Percentiles rank a stretch among this genome's conserved stretches.
These are phyloP conservation scores for Tokudaia muenninki DNA, from an alignment of 2,797 vertebrate species.

Conservation along the genomic window DNA sequence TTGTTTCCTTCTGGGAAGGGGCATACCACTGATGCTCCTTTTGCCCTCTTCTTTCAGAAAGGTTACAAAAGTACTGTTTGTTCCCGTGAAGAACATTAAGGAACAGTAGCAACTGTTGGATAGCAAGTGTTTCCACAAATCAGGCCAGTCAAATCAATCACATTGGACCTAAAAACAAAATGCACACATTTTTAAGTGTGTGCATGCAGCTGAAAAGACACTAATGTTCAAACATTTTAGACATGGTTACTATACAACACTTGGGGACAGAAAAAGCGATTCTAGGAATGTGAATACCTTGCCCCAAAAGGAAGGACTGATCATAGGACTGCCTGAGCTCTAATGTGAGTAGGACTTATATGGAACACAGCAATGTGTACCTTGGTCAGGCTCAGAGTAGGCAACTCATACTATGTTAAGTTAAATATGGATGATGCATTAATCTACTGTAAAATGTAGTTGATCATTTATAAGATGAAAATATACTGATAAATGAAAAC, in stretches of 20 bases:
- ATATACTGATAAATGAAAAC: background rate
- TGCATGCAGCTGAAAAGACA: accelerated
- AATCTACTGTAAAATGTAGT: background rate
- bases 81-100: background rate
- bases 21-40: background rate
- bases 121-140: slow-evolving; percentile 41
- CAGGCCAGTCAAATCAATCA: slow-evolving; percentile 65
- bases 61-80: background rate
- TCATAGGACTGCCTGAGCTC: background rate
- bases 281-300: background rate
- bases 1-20: slow-evolving; percentile 14
- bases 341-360: background rate
- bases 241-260: background rate
- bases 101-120: background rate
- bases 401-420: background rate
- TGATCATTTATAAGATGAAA: background rate
- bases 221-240: background rate
- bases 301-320: background rate
- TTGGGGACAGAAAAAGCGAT: background rate
- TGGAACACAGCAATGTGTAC: background rate
- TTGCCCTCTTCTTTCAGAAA: background rate
- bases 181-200: background rate
- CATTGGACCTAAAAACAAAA: slow-evolving; percentile 64
- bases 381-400: background rate
- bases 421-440: slow-evolving; percentile 41